Percentiles rank a stretch among this genome's conserved stretches.
These are phyloP conservation scores for Cheiracanthium punctorium DNA, from an alignment of 2,888 invertebrate genomes.

Conservation along the genomic window DNA sequence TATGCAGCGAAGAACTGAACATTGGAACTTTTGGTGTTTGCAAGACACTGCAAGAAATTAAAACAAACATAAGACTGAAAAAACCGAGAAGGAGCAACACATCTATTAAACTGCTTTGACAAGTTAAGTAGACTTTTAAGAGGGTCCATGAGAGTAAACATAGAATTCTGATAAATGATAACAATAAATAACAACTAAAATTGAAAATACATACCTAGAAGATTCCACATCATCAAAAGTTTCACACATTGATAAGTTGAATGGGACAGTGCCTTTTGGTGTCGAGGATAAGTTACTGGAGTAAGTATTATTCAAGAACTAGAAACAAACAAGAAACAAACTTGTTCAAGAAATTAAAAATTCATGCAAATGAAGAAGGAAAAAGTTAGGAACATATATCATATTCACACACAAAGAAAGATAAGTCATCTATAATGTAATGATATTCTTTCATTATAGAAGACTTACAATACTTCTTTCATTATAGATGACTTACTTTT, in stretches of 20 bases:
- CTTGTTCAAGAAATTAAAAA: no score
- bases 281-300: constrained; percentile 76
- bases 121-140: not conserved
- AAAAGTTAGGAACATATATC: no score
- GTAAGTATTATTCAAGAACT: constrained; percentile 76
- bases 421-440: no score
- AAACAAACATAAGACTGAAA: not conserved
- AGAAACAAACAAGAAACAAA: constrained; percentile 70
- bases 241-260: constrained; percentile 17
- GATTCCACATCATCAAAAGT: constrained; percentile 20
- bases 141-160: not conserved
- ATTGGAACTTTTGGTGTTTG: constrained; percentile 49
- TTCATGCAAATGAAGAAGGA: no score
- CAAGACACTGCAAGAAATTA: constrained; percentile 41
- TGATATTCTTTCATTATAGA: no score
- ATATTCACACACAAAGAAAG: no score
- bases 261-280: constrained; percentile 71
- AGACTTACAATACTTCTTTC: no score
- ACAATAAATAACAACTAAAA: not conserved
- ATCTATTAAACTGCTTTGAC: not conserved
- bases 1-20: constrained; percentile 26
- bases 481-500: no score
- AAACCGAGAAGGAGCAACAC: not conserved
- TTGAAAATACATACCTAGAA: constrained; percentile 28
- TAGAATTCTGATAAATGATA: not conserved